These are phyloP conservation scores for Folsomia manolachei DNA, from an alignment of 2,888 invertebrate genomes.

Conservation along the genomic window DNA sequence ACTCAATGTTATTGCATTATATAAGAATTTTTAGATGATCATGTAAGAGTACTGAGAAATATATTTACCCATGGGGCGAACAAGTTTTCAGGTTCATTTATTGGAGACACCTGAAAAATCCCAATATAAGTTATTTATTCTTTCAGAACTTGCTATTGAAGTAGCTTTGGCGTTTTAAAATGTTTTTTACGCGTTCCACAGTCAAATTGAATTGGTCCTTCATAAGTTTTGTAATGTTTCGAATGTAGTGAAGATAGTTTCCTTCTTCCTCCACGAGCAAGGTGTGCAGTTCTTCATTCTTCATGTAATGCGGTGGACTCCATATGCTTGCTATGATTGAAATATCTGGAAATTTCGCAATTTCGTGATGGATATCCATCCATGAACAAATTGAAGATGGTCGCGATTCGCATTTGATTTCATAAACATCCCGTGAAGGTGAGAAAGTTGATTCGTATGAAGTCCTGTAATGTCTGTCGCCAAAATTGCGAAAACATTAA, in stretches of 20 bases:
- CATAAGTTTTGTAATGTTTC: constrained; percentile 26
- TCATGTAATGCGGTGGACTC: constrained; percentile 37
- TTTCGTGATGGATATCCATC: constrained; percentile 19
- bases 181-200: constrained; percentile 26
- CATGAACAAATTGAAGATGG: constrained; percentile 20
- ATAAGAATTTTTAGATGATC: not conserved
- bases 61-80: constrained; percentile 27
- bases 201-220: constrained; percentile 14
- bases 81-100: constrained; percentile 37
- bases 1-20: not conserved
- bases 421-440: constrained; percentile 16
- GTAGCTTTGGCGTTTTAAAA: no score
- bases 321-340: constrained; percentile 28
- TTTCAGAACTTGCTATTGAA: no score
- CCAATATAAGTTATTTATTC: no score
- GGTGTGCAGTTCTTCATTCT: not conserved
- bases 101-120: no score
- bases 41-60: no score
- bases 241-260: constrained; percentile 26
- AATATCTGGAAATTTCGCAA: constrained; percentile 21
- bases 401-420: constrained; percentile 16
- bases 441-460: constrained; percentile 28
- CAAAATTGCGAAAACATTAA: not conserved
- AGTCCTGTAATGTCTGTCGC: constrained; percentile 26
- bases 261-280: constrained; percentile 14